Percentiles rank a stretch among this genome's conserved stretches.
phyloP scores from a whole-genome alignment of 2,797 vertebrate genomes.

The Eremophila alpestris region DNA sequence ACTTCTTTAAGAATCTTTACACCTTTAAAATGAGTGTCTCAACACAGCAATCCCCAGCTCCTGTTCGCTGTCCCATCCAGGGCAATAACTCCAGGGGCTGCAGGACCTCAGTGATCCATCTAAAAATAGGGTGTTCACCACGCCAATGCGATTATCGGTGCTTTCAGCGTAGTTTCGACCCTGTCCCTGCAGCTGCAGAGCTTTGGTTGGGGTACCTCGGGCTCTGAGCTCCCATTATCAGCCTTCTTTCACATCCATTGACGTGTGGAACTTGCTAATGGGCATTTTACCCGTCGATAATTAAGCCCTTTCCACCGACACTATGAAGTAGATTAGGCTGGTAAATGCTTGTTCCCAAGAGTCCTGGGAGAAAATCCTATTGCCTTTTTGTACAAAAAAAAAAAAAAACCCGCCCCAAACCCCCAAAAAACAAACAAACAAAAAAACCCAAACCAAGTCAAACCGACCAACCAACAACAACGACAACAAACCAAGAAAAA shows the following conservation, averaged over 20 bases:
- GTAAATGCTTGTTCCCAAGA: constrained; percentile 4
- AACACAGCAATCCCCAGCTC: neutral
- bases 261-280: constrained; percentile 61
- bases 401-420: neutral
- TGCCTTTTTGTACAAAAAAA: neutral
- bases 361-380: neutral
- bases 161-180: neutral
- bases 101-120: constrained; percentile 17
- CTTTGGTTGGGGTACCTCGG: neutral
- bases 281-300: constrained; percentile 21
- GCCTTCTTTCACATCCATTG: constrained; percentile 38
- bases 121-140: constrained; percentile 37
- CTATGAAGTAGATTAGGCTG: neutral
- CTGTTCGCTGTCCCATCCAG: neutral
- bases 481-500: no score
- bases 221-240: neutral
- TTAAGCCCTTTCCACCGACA: neutral
- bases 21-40: no score
- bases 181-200: neutral
- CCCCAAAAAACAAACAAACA: neutral
- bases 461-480: no score
- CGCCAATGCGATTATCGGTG: constrained; percentile 34
- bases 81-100: neutral
- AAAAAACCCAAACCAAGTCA: no score
- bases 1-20: no score